Percentiles rank a stretch among this genome's conserved stretches.
These are phyloP conservation scores for Scolanthus callimorphus DNA, from an alignment of 92 coral and sea anemone species.

Conservation along the genomic window DNA sequence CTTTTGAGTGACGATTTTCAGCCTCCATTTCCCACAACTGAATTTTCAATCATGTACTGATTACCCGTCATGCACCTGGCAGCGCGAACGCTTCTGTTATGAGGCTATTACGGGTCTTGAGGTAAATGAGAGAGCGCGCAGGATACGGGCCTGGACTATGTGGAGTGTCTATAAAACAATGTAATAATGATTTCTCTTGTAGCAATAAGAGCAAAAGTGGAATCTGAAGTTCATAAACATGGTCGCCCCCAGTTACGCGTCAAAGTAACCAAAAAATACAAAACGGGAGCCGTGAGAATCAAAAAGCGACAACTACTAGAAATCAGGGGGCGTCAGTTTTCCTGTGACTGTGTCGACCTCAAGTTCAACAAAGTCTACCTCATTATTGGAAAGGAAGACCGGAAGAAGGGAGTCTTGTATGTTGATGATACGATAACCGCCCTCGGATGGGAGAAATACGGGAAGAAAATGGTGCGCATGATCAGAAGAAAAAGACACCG, in stretches of 20 bases:
- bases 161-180: no score
- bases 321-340: slow-evolving; percentile 57
- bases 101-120: no score
- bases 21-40: no score
- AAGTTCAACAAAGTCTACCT: slow-evolving; percentile 54
- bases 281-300: slow-evolving; percentile 61
- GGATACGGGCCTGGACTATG: no score
- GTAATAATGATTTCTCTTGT: slow-evolving; percentile 2
- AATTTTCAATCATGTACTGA: neutral
- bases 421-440: slow-evolving; percentile 79
- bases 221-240: slow-evolving; percentile 46
- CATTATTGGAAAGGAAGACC: slow-evolving; percentile 86
- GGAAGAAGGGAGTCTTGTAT: slow-evolving; percentile 51
- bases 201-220: slow-evolving; percentile 90
- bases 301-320: slow-evolving; percentile 68
- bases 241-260: slow-evolving; percentile 75
- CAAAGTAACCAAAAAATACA: slow-evolving; percentile 72
- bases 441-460: slow-evolving; percentile 73
- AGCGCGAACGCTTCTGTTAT: no score
- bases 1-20: no score
- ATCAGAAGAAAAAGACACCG: slow-evolving; percentile 57
- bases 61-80: no score
- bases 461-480: slow-evolving; percentile 60
- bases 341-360: slow-evolving; percentile 75
- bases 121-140: no score